These are phyloP conservation scores for Epiblema foenella DNA, from an alignment of 2,888 invertebrate species.

Conservation along the genomic window DNA sequence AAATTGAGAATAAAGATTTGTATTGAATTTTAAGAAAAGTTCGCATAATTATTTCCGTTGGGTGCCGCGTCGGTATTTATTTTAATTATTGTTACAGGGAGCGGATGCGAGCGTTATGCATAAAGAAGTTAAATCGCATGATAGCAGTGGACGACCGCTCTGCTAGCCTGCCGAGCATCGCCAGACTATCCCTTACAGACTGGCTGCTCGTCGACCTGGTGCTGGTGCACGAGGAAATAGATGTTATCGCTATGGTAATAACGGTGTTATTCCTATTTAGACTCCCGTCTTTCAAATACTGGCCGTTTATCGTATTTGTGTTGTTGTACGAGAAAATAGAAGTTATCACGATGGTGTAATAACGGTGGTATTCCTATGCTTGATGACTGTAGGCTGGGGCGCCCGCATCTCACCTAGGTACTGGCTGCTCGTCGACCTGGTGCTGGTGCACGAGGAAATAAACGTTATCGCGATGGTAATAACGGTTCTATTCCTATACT, in stretches of 20 bases:
- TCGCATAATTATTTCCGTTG: too few species aligned
- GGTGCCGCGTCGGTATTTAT: too few species aligned
- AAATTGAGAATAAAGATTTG: too few species aligned
- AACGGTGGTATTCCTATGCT: neutral
- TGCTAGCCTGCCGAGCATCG: conserved; percentile 58
- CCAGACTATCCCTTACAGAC: conserved; percentile 70
- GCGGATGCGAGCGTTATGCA: conserved; percentile 69
- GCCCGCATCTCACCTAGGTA: too few species aligned
- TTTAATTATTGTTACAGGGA: conserved; percentile 56
- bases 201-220: conserved; percentile 76
- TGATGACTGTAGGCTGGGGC: too few species aligned
- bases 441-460: neutral
- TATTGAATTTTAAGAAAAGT: too few species aligned
- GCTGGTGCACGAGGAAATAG: conserved; percentile 74
- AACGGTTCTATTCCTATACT: neutral
- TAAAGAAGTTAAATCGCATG: conserved; percentile 70
- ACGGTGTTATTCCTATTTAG: neutral
- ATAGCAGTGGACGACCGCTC: conserved; percentile 62
- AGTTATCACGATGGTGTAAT: conserved; percentile 68
- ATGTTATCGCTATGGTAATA: conserved; percentile 69
- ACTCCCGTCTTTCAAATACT: too few species aligned
- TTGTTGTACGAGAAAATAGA: conserved; percentile 76
- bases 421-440: too few species aligned
- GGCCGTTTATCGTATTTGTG: conserved; percentile 74
- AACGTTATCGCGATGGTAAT: neutral